Evolutionary conservation across 2,113 vertebrate species (phyloP), one percentile per base, ranked within the genome.

Genomic region (Neolamprologus fasciatus): DNA sequence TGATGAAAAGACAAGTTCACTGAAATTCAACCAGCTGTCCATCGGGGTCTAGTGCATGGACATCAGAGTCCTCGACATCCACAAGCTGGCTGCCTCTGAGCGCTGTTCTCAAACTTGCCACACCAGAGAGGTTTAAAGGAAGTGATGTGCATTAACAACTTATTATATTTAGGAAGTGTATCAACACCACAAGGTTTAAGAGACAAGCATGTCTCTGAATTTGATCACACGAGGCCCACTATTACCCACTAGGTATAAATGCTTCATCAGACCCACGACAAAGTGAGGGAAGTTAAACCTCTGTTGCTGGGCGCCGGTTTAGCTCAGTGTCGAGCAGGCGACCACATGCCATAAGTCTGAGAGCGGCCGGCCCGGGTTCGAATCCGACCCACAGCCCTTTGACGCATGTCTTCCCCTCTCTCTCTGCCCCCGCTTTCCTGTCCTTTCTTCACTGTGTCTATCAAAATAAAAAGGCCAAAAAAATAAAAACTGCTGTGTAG

Each of bases 211-310:
- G 78, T 93, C 91, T 76, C 80, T 76, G 83, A 76, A 87, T 93
- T 94, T 93, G 80, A 71, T 94, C 87, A 92, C 91, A 91, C 76
- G 79, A 91, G 90, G 86, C 84, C 87, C 61, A 80, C 58, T 73
- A 40, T 79, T 81, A 63, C 76, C 78, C 68, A 45, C 28, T 2
- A 68, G 78, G 81, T 94, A 96, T 96, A 96, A 97, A 97, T 97
- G 96, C 97, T 97, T 96, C 93, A 96, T 97, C 95, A 96, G 95
- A 96, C 97, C 95, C 95, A 96, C 94, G 96, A 96, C 96, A 96
- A 96, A 96, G 94, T 94, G 95, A 96, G 95, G 55, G 85, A 89
- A 87, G 84, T 89, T 89, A 82, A 66, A 91, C 85, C 79, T 92
- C 57, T 8, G 31, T n/a, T n/a, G 61, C 61, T n/a, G 4, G 58